Percentiles rank a stretch among this genome's conserved stretches.
Conservation (phyloP, 2,113 vertebrate species). For the Melanocharis versteri region DNA sequence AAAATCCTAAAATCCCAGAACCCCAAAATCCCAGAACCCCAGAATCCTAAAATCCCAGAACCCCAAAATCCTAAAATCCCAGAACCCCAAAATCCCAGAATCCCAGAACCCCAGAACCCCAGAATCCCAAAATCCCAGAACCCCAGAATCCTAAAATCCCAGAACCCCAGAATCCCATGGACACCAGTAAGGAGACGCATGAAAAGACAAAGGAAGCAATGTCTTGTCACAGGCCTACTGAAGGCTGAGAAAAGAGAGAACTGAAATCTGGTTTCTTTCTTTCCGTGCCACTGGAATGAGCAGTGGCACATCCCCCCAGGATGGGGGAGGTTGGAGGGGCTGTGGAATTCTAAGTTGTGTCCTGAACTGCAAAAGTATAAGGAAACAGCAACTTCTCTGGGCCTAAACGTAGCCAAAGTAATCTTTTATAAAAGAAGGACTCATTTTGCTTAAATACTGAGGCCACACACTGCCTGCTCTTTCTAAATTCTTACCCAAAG, state of each 20-base stretch:
- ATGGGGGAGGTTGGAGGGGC: neutral
- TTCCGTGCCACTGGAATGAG: neutral
- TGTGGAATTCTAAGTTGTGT: neutral
- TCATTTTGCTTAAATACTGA: neutral
- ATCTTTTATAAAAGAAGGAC: neutral
- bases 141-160: neutral
- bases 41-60: neutral
- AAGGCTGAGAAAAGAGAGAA: neutral
- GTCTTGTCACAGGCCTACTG: neutral
- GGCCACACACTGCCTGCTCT: neutral
- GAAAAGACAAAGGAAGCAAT: neutral
- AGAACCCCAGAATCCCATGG: neutral
- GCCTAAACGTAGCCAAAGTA: neutral
- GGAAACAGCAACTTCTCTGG: neutral
- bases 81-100: no score
- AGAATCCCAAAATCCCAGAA: neutral
- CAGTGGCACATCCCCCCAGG: no score
- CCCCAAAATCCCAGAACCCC: no score
- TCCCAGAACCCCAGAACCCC: no score
- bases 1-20: neutral
- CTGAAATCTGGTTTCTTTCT: neutral
- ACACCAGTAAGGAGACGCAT: neutral
- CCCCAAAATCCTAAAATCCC: neutral
- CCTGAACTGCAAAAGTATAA: neutral
- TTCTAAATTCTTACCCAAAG: neutral